These are phyloP conservation scores for Neodiprion pinetum DNA, from an alignment of 1,140 invertebrate species.

Conservation along the genomic window DNA sequence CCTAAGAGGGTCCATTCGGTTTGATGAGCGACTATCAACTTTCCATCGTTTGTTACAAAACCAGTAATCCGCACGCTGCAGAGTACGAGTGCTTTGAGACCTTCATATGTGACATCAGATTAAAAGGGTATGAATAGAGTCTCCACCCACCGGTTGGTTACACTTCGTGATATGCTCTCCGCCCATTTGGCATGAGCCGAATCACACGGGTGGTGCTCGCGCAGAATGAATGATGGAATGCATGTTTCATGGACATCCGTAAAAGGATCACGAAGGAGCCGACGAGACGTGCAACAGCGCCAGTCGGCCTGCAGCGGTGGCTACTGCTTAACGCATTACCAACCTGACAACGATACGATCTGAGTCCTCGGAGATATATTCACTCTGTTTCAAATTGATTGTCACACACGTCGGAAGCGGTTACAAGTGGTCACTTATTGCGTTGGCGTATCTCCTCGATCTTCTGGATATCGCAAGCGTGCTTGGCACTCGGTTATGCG, in stretches of 20 bases:
- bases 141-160: no score
- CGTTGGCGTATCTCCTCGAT: conserved; percentile 6
- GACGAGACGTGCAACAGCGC: not conserved
- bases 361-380: not conserved
- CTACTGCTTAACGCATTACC: conserved; percentile 1
- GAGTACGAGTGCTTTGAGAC: no score
- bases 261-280: not conserved
- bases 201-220: not conserved
- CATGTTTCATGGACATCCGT: not conserved
- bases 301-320: not conserved
- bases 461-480: not conserved
- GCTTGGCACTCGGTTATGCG: not conserved
- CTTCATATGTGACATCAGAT: no score
- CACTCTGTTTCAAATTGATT: conserved; percentile 5
- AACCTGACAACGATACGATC: conserved; percentile 7
- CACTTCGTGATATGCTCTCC: no score
- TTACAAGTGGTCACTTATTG: not conserved
- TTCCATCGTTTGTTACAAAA: no score
- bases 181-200: no score
- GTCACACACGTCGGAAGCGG: conserved; percentile 4
- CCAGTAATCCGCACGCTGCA: no score
- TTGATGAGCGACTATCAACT: no score
- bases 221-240: not conserved
- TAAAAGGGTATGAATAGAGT: no score
- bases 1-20: no score